Percentiles rank a stretch among this genome's conserved stretches.
Conservation (phyloP, 2,797 vertebrate species). For the Poecilia gillii region DNA sequence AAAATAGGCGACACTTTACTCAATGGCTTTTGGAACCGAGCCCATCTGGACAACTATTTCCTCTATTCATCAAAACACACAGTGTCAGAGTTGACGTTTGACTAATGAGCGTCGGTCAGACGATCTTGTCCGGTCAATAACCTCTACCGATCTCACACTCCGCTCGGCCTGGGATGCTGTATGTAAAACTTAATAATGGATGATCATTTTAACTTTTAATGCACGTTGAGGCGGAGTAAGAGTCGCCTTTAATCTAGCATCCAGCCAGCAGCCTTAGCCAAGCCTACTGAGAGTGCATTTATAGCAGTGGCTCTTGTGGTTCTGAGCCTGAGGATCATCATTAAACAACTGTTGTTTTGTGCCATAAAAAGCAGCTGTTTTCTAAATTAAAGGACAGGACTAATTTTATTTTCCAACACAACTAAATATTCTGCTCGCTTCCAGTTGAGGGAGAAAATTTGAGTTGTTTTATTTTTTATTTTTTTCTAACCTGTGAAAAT, state of each 20-base stretch:
- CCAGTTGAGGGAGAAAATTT: not conserved
- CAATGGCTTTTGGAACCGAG: constrained; percentile 38
- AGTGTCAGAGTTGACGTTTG: constrained; percentile 50
- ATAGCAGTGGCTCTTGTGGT: constrained; percentile 33
- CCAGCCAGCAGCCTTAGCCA: constrained; percentile 44
- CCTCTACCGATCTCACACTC: constrained; percentile 42
- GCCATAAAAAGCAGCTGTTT: constrained; percentile 34
- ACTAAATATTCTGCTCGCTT: not conserved
- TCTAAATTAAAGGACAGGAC: constrained; percentile 23
- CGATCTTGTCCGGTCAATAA: constrained; percentile 56
- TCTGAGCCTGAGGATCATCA: constrained; percentile 35
- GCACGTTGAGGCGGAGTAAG: constrained; percentile 55
- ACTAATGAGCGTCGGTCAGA: constrained; percentile 60
- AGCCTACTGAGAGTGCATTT: constrained; percentile 40
- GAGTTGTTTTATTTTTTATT: constrained; percentile 11
- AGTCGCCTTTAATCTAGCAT: constrained; percentile 74
- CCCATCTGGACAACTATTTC: constrained; percentile 35
- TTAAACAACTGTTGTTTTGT: constrained; percentile 42
- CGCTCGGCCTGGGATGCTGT: constrained; percentile 45
- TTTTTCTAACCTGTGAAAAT: constrained; percentile 35
- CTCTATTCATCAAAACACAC: constrained; percentile 41
- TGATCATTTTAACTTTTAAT: constrained; percentile 77
- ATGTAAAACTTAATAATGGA: constrained; percentile 77
- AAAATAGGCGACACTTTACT: constrained; percentile 62
- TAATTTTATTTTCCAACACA: constrained; percentile 7